Percentiles rank a stretch among this genome's conserved stretches.
These are phyloP conservation scores for Sinocyclocheilus grahami DNA, from an alignment of 2,113 vertebrate genomes.

Conservation along the genomic window DNA sequence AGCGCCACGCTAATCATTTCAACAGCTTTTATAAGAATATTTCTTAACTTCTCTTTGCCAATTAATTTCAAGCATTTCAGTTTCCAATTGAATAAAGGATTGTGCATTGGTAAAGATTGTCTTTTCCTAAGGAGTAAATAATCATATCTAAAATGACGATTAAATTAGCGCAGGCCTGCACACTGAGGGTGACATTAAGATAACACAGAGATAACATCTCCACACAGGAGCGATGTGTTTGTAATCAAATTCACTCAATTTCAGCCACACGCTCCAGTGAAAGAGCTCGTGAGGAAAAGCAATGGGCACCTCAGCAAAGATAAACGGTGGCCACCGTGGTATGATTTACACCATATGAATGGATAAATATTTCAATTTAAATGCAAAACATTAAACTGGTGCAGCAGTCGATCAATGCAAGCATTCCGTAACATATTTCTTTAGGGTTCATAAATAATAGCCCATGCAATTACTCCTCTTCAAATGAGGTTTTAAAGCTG, in stretches of 20 bases:
- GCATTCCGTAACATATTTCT: slow-evolving; percentile 65
- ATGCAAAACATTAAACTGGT: slow-evolving; percentile 71
- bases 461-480: slow-evolving; percentile 68
- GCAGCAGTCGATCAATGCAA: slow-evolving; percentile 66
- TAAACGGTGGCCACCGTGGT: slow-evolving; percentile 60
- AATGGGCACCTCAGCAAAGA: slow-evolving; percentile 62
- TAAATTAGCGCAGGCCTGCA: slow-evolving; percentile 51
- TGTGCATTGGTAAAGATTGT: slow-evolving; percentile 43
- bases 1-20: slow-evolving; percentile 19
- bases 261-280: slow-evolving; percentile 44
- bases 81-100: slow-evolving; percentile 17
- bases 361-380: slow-evolving; percentile 77
- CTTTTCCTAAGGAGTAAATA: slow-evolving; percentile 52
- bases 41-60: slow-evolving; percentile 9
- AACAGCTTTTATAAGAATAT: background rate
- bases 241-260: slow-evolving; percentile 63
- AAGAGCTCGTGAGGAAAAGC: slow-evolving; percentile 50
- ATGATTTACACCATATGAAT: slow-evolving; percentile 69
- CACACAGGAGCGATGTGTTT: slow-evolving; percentile 43
- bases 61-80: slow-evolving; percentile 10
- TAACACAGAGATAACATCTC: slow-evolving; percentile 57
- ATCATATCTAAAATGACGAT: slow-evolving; percentile 54
- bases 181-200: slow-evolving; percentile 48
- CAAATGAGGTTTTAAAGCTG: slow-evolving; percentile 74
- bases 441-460: slow-evolving; percentile 71